phyloP scores from a whole-genome alignment of 2,888 invertebrate genomes.

The Hyalella azteca region DNA sequence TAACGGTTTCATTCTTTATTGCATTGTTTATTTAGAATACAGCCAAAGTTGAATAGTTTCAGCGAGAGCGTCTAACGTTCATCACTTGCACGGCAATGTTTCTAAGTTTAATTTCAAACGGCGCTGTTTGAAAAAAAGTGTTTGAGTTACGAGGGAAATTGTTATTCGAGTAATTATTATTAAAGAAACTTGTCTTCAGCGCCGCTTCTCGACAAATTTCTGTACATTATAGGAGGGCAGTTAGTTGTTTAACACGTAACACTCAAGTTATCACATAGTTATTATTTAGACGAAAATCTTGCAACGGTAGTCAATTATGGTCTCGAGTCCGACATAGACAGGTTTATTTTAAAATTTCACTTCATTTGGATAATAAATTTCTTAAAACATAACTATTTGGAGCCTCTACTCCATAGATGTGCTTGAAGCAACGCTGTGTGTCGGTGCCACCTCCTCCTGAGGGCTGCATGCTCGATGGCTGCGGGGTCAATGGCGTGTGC shows the following conservation, averaged over 20 bases:
- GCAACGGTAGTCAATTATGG: not conserved
- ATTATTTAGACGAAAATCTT: not conserved
- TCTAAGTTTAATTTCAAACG: too few relatives aligned
- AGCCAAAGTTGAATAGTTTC: too few relatives aligned
- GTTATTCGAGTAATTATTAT: too few relatives aligned
- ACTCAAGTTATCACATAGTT: not conserved
- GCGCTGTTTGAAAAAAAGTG: too few relatives aligned
- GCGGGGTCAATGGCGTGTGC: slow-evolving; percentile 84
- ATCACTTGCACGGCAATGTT: too few relatives aligned
- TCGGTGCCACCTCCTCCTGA: slow-evolving; percentile 70
- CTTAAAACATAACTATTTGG: not conserved
- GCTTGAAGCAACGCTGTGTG: slow-evolving; percentile 85
- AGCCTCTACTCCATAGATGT: slow-evolving; percentile 72
- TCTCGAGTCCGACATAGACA: not conserved
- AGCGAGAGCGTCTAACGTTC: too few relatives aligned
- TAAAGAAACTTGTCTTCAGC: too few relatives aligned
- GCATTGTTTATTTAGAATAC: too few relatives aligned
- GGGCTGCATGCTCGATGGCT: slow-evolving; percentile 72
- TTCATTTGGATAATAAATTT: not conserved
- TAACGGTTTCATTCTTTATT: too few relatives aligned
- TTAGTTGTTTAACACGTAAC: not conserved
- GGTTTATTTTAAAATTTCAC: not conserved
- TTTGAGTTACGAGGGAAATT: too few relatives aligned
- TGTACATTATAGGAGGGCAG: not conserved
- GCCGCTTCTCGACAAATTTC: too few relatives aligned